phyloP scores from a whole-genome alignment of 2,888 invertebrate genomes.

The Lottia scabra region DNA sequence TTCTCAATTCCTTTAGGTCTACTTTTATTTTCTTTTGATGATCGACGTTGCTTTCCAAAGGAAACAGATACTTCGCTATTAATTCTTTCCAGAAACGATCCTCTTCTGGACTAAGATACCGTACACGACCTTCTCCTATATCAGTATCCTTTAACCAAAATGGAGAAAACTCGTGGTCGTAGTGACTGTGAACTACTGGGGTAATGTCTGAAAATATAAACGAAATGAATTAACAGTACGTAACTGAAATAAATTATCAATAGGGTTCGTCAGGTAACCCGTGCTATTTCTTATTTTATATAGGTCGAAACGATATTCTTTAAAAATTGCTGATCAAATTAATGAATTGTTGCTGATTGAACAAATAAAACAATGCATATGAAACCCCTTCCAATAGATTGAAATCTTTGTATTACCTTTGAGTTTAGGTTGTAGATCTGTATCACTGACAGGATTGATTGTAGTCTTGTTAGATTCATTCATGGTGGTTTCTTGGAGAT shows the following conservation, averaged over 20 bases:
- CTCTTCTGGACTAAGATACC: constrained; percentile 83
- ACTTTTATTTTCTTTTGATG: constrained; percentile 30
- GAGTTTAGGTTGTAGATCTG: background rate
- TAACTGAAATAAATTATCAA: too few species aligned
- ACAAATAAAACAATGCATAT: background rate
- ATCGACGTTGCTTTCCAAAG: constrained; percentile 91
- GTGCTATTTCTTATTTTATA: too few species aligned
- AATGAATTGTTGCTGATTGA: too few species aligned
- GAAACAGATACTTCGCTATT: constrained; percentile 92
- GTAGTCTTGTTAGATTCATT: background rate
- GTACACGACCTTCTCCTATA: constrained; percentile 91
- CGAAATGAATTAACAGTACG: too few species aligned
- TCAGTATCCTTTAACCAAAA: constrained; percentile 93
- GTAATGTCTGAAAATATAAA: too few species aligned
- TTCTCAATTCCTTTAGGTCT: constrained; percentile 87
- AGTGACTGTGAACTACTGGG: constrained; percentile 66
- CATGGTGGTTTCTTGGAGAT: background rate
- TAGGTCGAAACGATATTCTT: too few species aligned
- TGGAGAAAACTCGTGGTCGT: constrained; percentile 90
- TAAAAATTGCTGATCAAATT: too few species aligned
- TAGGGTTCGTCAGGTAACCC: too few species aligned
- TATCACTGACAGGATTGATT: too few species aligned
- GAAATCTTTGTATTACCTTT: constrained; percentile 25
- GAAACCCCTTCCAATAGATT: constrained; percentile 1
- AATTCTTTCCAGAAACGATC: constrained; percentile 92